A percentile compares a stretch with the other conserved stretches of the same genome.
Conservation (phyloP, 1,140 invertebrate genomes). For the Mya arenaria region DNA sequence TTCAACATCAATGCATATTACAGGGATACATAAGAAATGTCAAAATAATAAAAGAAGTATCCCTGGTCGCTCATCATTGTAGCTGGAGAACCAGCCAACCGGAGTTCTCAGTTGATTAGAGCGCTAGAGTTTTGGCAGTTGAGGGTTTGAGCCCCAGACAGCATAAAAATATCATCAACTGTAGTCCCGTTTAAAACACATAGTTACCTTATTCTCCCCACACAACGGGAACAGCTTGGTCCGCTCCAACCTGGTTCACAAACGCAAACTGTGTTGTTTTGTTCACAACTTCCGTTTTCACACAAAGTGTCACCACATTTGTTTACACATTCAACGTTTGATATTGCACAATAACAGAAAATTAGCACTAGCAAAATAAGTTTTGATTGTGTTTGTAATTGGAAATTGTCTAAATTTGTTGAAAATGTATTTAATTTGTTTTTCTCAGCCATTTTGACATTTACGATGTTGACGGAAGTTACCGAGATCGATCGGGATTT, state of each 20-base stretch:
- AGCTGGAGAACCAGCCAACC: too few relatives aligned
- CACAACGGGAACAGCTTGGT: conserved; percentile 92
- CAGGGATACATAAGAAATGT: too few relatives aligned
- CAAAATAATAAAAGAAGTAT: too few relatives aligned
- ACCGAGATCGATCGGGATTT: background rate
- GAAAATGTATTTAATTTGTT: background rate
- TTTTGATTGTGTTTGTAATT: background rate
- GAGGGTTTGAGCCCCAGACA: background rate
- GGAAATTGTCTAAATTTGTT: background rate
- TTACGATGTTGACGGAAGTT: background rate
- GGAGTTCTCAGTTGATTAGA: background rate
- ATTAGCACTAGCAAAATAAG: background rate
- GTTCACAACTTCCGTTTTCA: conserved; percentile 83
- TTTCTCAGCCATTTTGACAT: conserved; percentile 49
- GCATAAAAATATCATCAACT: background rate
- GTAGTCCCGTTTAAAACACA: background rate
- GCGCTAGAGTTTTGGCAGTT: background rate
- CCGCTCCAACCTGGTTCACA: conserved; percentile 96
- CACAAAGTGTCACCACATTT: conserved; percentile 20
- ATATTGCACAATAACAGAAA: conserved; percentile 13
- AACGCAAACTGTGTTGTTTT: conserved; percentile 90
- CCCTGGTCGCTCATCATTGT: too few relatives aligned
- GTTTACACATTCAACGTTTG: background rate
- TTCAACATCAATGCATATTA: too few relatives aligned
- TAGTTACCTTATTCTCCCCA: conserved; percentile 93